Evolutionary conservation across 1,140 invertebrate species (phyloP).

Genomic region (Eurosta solidaginis): DNA sequence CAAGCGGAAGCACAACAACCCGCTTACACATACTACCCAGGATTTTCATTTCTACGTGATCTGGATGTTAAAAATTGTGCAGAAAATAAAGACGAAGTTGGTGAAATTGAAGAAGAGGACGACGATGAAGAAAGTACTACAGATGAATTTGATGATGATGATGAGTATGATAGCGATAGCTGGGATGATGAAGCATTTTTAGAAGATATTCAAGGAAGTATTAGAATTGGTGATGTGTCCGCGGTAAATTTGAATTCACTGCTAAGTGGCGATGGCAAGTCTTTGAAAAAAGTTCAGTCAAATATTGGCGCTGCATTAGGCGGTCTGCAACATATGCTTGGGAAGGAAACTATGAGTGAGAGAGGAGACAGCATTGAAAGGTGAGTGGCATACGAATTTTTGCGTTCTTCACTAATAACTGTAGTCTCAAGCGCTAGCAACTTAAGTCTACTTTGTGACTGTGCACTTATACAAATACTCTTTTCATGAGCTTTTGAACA

Average conservation of each 20-base stretch:
- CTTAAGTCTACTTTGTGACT: no score
- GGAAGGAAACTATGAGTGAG: constrained; percentile 38
- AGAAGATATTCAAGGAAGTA: neutral
- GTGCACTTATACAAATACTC: no score
- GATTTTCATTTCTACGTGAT: constrained; percentile 54
- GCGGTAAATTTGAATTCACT: constrained; percentile 13
- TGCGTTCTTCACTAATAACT: neutral
- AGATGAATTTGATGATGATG: constrained; percentile 51
- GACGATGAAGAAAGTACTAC: constrained; percentile 42
- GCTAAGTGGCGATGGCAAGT: neutral
- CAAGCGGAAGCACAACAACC: constrained; percentile 45
- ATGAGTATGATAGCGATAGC: constrained; percentile 38
- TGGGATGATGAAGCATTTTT: constrained; percentile 37
- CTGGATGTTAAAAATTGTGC: constrained; percentile 34
- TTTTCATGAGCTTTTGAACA: no score
- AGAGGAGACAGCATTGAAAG: constrained; percentile 43
- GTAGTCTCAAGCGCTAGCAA: no score
- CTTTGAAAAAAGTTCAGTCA: neutral
- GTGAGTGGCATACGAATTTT: constrained; percentile 36
- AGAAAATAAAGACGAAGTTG: constrained; percentile 30
- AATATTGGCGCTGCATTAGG: constrained; percentile 34
- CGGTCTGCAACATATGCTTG: constrained; percentile 44
- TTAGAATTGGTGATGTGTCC: neutral
- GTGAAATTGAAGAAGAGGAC: constrained; percentile 6
- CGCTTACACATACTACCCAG: constrained; percentile 54